These are phyloP conservation scores for Amphilophus citrinellus DNA, from an alignment of 2,113 vertebrate species.

Conservation along the genomic window DNA sequence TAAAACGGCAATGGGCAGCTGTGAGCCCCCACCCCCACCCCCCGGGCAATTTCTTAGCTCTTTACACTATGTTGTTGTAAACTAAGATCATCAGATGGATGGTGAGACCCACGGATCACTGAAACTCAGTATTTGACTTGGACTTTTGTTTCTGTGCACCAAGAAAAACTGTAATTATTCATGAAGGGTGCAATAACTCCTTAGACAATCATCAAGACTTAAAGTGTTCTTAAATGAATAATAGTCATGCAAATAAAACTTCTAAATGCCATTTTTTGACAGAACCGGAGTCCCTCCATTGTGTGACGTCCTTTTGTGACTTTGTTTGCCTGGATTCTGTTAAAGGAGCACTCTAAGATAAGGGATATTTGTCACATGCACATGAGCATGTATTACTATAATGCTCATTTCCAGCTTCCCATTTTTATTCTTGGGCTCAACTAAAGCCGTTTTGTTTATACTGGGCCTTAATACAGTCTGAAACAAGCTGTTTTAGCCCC, in stretches of 20 bases:
- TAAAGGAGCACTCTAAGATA: too few species aligned
- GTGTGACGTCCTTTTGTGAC: too few species aligned
- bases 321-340: too few species aligned
- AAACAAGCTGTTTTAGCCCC: too few species aligned
- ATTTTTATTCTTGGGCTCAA: too few species aligned
- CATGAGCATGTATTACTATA: too few species aligned
- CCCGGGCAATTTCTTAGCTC: background rate
- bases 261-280: background rate
- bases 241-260: background rate
- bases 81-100: conserved; percentile 20
- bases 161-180: background rate
- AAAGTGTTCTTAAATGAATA: background rate
- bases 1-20: conserved; percentile 17
- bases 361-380: too few species aligned
- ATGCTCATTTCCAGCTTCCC: too few species aligned
- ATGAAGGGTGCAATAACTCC: background rate
- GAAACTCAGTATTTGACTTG: background rate
- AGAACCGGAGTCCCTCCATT: background rate
- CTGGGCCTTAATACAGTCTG: too few species aligned
- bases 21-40: conserved; percentile 5
- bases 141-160: background rate
- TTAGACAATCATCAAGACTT: background rate
- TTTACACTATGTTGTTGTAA: background rate
- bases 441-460: too few species aligned
- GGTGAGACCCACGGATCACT: background rate